Evolutionary conservation across 1,140 invertebrate species (phyloP).

Genomic region (Drosophila ercepeae): DNA sequence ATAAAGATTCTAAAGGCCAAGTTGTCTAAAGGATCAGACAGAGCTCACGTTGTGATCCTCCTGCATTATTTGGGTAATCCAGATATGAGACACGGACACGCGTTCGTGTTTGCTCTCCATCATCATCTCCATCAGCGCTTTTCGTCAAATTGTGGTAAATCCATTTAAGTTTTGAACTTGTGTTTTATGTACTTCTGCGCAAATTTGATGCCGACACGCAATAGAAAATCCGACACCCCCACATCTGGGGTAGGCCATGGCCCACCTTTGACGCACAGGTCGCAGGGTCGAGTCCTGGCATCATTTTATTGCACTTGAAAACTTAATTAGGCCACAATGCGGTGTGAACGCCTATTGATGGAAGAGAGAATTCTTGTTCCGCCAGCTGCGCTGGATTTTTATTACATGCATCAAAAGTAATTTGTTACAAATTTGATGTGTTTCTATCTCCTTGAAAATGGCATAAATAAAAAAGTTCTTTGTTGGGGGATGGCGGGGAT

Average conservation of each 20-base stretch:
- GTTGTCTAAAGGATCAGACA: too few species aligned
- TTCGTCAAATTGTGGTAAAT: slow-evolving; percentile 44
- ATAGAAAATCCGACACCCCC: slow-evolving; percentile 35
- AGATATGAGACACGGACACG: slow-evolving; percentile 1
- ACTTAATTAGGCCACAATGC: slow-evolving; percentile 82
- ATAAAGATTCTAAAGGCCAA: too few species aligned
- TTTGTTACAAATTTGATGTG: slow-evolving; percentile 83
- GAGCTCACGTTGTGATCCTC: too few species aligned
- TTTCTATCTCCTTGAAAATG: slow-evolving; percentile 76
- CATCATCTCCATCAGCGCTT: slow-evolving; percentile 35
- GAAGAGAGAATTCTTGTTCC: slow-evolving; percentile 29
- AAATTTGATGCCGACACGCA: slow-evolving; percentile 76
- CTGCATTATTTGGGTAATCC: background rate
- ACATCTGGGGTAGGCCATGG: background rate
- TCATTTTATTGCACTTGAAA: slow-evolving; percentile 83
- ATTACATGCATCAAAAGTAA: slow-evolving; percentile 82
- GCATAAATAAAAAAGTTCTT: slow-evolving; percentile 72
- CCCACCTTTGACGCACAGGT: slow-evolving; percentile 9
- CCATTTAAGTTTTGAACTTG: slow-evolving; percentile 81
- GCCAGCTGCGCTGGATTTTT: slow-evolving; percentile 75
- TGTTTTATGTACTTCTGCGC: slow-evolving; percentile 72
- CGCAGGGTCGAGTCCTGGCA: slow-evolving; percentile 36
- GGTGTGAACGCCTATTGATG: slow-evolving; percentile 75
- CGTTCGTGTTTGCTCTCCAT: slow-evolving; percentile 32
- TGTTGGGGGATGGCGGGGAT: background rate